A percentile compares a stretch with the other conserved stretches of the same genome.
Evolutionary conservation across 2,797 vertebrate genomes (phyloP).

Genomic region (Aeoliscus strigatus): DNA sequence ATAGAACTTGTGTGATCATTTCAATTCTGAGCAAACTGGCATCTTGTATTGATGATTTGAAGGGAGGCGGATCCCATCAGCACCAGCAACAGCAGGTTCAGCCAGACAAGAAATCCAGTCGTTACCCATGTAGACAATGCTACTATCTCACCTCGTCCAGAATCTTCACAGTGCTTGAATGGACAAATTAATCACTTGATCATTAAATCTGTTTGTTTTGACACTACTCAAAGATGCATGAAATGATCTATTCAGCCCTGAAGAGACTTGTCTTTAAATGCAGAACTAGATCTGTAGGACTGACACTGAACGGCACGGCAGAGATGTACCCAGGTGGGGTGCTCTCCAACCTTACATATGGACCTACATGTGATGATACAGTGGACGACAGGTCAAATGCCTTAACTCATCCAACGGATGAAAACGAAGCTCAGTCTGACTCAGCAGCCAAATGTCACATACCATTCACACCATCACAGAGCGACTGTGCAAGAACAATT

Average conservation of each 20-base stretch:
- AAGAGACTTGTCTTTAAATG: background rate
- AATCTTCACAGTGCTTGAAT: too few relatives aligned
- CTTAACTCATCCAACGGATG: background rate
- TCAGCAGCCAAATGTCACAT: conserved; percentile 1
- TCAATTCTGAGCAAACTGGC: too few relatives aligned
- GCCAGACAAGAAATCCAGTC: too few relatives aligned
- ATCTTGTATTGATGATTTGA: too few relatives aligned
- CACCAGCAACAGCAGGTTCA: too few relatives aligned
- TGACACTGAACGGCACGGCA: background rate
- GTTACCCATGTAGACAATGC: too few relatives aligned
- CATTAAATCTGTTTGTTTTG: background rate
- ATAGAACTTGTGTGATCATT: too few relatives aligned
- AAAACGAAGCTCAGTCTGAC: background rate
- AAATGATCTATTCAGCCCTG: too few relatives aligned
- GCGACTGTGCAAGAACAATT: conserved; percentile 7
- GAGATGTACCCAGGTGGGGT: background rate
- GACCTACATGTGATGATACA: background rate
- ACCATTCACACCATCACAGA: background rate
- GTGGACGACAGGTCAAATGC: background rate
- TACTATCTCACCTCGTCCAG: too few relatives aligned
- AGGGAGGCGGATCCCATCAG: too few relatives aligned
- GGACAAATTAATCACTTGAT: background rate
- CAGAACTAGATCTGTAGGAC: background rate
- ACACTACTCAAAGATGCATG: background rate
- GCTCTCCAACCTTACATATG: too few relatives aligned